Conservation (phyloP, 2,113 vertebrate genomes). For the Tringa solitaria region DNA sequence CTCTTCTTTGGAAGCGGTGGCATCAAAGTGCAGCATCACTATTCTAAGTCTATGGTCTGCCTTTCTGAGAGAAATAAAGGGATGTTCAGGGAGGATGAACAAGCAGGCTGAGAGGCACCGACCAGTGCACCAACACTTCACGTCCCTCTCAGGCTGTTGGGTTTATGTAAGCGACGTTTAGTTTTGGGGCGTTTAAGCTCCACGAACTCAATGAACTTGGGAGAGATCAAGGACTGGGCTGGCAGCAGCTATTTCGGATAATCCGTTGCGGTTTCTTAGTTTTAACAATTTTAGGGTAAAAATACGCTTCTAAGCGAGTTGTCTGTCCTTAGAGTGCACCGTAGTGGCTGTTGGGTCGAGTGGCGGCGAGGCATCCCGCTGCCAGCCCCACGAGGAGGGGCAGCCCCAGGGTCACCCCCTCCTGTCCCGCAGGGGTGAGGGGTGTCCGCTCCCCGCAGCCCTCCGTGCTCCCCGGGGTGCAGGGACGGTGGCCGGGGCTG, state of each 20-base stretch:
- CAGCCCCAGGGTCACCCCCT: no score
- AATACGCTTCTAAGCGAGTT: not conserved
- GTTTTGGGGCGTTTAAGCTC: not conserved
- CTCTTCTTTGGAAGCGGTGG: not conserved
- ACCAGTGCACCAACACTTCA: fast-evolving
- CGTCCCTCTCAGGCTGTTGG: fast-evolving
- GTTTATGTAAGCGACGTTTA: not conserved
- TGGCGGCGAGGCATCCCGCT: fast-evolving
- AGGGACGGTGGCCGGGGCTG: not conserved
- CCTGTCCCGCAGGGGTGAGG: not conserved
- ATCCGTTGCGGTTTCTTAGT: not conserved
- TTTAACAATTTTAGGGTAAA: not conserved
- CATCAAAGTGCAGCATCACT: not conserved
- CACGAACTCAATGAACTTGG: not conserved
- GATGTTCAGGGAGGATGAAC: fast-evolving
- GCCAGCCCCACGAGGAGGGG: fast-evolving
- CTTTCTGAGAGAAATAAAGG: not conserved
- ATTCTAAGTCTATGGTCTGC: not conserved
- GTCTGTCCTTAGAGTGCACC: not conserved
- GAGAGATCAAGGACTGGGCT: not conserved
- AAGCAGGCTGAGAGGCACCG: not conserved
- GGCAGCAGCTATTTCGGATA: not conserved
- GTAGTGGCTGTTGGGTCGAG: fast-evolving
- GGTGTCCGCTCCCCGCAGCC: not conserved
- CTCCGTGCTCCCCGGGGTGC: not conserved